Conservation (phyloP, 2,113 vertebrate genomes). For the Nothocercus julius region DNA sequence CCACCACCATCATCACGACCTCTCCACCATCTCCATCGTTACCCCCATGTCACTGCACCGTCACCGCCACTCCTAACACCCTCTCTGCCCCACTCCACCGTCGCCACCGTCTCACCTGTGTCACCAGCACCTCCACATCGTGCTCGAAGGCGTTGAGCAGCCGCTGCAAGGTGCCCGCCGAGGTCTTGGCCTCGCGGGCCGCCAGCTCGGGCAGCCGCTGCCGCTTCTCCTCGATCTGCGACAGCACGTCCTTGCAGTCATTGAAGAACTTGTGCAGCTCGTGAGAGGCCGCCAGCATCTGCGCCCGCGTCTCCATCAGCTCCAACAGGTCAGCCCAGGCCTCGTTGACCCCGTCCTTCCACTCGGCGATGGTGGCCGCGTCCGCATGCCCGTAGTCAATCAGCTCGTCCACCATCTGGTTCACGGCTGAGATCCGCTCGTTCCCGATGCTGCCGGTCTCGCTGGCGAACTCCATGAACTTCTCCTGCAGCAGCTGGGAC, state of each 20-base stretch:
- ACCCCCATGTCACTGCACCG: too few species aligned
- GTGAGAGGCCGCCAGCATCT: constrained; percentile 92
- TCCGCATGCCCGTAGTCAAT: constrained; percentile 93
- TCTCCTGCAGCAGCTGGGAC: constrained; percentile 87
- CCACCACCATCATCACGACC: too few species aligned
- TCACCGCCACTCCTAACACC: too few species aligned
- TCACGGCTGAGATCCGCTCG: constrained; percentile 89
- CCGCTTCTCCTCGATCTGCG: constrained; percentile 91
- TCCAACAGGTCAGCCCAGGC: constrained; percentile 96
- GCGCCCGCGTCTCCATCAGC: constrained; percentile 91
- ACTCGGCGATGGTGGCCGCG: constrained; percentile 93
- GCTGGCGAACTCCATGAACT: constrained; percentile 90
- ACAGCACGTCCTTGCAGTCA: constrained; percentile 88
- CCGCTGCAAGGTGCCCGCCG: constrained; percentile 87
- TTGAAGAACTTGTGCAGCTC: constrained; percentile 96
- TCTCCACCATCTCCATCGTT: too few species aligned
- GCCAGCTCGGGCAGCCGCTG: constrained; percentile 85
- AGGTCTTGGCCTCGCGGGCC: constrained; percentile 76
- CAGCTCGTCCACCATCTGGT: constrained; percentile 97
- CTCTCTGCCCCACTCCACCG: too few species aligned
- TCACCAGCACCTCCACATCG: constrained; percentile 91
- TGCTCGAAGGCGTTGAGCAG: constrained; percentile 90
- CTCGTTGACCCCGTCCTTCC: constrained; percentile 96
- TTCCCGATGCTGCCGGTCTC: constrained; percentile 89
- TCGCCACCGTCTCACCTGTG: constrained; percentile 59